Conservation (phyloP, 2,888 invertebrate species). For the Heliconius erato region DNA sequence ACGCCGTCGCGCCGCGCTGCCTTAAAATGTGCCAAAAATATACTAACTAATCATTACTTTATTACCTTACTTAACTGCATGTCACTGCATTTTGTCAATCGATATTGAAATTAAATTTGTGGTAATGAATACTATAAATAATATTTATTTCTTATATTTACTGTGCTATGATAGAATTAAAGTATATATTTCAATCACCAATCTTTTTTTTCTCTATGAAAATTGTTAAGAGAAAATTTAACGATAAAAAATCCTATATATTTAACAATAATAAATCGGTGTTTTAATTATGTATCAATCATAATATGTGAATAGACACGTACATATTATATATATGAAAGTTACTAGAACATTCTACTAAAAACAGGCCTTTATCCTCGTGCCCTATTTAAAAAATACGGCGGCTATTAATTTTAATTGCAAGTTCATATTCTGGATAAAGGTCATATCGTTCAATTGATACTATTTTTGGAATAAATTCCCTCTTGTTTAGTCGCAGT, state of each 20-base stretch:
- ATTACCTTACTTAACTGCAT: conserved; percentile 1
- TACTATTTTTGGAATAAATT: conserved; percentile 32
- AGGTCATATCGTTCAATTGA: conserved; percentile 35
- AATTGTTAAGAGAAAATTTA: conserved; percentile 4
- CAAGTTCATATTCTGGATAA: conserved; percentile 8
- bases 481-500: conserved; percentile 29
- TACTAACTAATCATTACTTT: conserved; percentile 6
- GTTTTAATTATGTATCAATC: background rate
- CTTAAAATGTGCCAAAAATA: conserved; percentile 41
- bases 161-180: background rate
- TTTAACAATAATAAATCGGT: background rate
- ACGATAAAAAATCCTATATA: background rate
- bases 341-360: background rate
- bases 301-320: background rate
- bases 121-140: background rate
- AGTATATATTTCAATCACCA: background rate
- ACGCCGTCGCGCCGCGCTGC: conserved; percentile 41
- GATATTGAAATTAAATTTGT: background rate
- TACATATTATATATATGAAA: background rate
- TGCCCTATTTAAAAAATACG: background rate
- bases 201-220: conserved; percentile 2
- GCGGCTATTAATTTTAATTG: conserved; percentile 34
- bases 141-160: background rate
- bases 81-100: background rate
- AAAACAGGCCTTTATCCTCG: background rate